Evolutionary conservation across 2,888 invertebrate genomes (phyloP).

Genomic region (Conops quadrifasciatus): DNA sequence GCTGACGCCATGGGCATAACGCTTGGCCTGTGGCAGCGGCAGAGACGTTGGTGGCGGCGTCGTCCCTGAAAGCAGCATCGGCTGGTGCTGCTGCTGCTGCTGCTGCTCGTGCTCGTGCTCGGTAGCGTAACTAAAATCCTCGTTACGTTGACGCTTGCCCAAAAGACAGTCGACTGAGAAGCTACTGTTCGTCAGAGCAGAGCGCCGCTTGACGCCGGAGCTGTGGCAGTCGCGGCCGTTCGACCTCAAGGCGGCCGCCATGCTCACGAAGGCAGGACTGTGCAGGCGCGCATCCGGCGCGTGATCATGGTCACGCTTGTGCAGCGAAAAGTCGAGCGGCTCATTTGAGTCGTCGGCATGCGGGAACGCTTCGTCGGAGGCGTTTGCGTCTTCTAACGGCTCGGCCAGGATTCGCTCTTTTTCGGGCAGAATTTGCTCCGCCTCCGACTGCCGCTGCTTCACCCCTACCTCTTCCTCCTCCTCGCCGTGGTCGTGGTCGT

Average conservation of each 20-base stretch:
- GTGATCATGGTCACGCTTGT: conserved; percentile 49
- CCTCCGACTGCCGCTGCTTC: conserved; percentile 44
- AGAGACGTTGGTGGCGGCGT: conserved; percentile 29
- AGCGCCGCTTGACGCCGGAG: not conserved
- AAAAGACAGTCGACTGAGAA: conserved; percentile 59
- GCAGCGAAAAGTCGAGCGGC: conserved; percentile 62
- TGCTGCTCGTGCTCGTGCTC: conserved; percentile 42
- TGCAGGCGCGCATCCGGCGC: conserved; percentile 34
- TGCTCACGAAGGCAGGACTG: conserved; percentile 31
- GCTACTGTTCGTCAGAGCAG: conserved; percentile 42
- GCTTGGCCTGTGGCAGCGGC: conserved; percentile 7
- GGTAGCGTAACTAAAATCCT: conserved; percentile 36
- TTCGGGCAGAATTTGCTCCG: conserved; percentile 27
- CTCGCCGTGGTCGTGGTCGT: conserved; percentile 43
- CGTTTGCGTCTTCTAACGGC: not conserved
- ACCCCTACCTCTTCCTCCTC: too few species aligned
- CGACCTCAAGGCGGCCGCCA: conserved; percentile 11
- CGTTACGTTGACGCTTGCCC: conserved; percentile 54
- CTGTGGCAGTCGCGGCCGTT: not conserved
- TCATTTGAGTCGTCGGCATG: conserved; percentile 53
- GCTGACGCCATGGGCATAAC: not conserved
- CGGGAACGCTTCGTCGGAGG: not conserved
- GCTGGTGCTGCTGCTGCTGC: conserved; percentile 27
- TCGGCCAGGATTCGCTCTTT: not conserved
- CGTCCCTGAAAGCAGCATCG: conserved; percentile 36